Evolutionary conservation across 2,888 invertebrate genomes (phyloP), one percentile per base, ranked within the genome.

Genomic region (Ormyrus pomaceus): DNA sequence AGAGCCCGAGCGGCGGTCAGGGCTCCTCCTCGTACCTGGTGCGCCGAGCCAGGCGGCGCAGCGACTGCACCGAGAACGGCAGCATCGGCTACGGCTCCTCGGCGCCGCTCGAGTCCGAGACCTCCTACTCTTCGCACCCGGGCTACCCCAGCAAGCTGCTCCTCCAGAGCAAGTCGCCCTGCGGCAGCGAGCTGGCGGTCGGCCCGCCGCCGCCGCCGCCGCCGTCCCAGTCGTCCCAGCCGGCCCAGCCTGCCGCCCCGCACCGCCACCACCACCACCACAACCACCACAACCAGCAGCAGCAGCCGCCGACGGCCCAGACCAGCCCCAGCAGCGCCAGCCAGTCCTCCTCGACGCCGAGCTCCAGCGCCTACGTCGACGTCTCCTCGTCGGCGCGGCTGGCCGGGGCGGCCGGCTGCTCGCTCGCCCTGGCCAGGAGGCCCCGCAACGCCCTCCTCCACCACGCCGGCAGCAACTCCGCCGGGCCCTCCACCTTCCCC

Each of bases 401-500:
- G 3, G 53, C 76, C 3, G 59, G 69, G 0, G 13, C n/a, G 2
- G 8, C 55, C 13, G 48, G 45, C 8, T 59, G 69, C 8, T 8
- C 68, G 50, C 11, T 70, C 5, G 64, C 69, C 11, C 3, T 53
- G 19, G 68, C 48, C 5, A 51, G 61, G 5, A 70, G 55, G 56
- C 59, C 70, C 7, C 58, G 71, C 13, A 66, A 62, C 10, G 77
- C 65, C 0, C 6, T 75, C 51, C 10, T 5, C 53, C 48, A 13
- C 70, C 45, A n/a, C 65, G 34, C 4, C 62, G 10, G 10, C 34
- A 1, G 59, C 68, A n/a, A 9, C 75, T 13, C 50, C 56, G 13
- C 58, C 58, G 58, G 51, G 4, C 81, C 81, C 19, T 86, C 87
- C 9, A 85, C 86, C 6, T 85, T 87, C 6, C 85, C 86, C 6